Evolutionary conservation across 2,888 invertebrate genomes (phyloP), one percentile per base, ranked within the genome.

Genomic region (Synergus itoensis): DNA sequence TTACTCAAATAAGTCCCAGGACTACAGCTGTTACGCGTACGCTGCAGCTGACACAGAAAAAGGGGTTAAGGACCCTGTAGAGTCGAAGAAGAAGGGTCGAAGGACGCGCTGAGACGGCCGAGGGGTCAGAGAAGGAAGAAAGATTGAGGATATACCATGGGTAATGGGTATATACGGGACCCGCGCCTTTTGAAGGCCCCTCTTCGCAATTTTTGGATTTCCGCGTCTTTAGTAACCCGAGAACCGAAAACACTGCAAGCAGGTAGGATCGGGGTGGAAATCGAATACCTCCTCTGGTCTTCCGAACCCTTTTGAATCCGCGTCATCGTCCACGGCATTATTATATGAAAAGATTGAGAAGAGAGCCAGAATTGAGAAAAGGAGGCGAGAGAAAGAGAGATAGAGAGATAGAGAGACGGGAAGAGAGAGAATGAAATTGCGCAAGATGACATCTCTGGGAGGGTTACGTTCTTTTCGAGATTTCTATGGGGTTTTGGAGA

Each of bases 141-240:
- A 77, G 43, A 64, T 77, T 77, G 73, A 78, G 80, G 78, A 62
- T 69, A 60, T 69, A 62, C 64, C 40, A 21, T 43, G 45, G 57
- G 36, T 73, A 36, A 76, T 43, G 43, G 7, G 43, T n/a, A 16
- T 41, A 79, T 79, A 76, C 77, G 82, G 84, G 83, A 81, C 82
- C 79, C 76, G 62, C n/a, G 80, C 81, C 82, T 80, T 83, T 83
- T 82, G 80, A 82, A 82, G 79, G 76, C 82, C 73, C 69, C 84
- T 88, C 89, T 90, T 91, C 88, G 89, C 89, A 87, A 90, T 91
- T 91, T 91, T 86, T 90, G 88, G 88, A 91, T 90, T 91, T 91
- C 89, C 90, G 89, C 87, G 90, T 90, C 91, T 91, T 91, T 90
- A 91, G 91, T 91, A 91, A 92, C 88, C 88, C 81, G 89, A 90